Evolutionary conservation across 2,113 vertebrate species (phyloP).

Genomic region (Spizaetus ornatus): DNA sequence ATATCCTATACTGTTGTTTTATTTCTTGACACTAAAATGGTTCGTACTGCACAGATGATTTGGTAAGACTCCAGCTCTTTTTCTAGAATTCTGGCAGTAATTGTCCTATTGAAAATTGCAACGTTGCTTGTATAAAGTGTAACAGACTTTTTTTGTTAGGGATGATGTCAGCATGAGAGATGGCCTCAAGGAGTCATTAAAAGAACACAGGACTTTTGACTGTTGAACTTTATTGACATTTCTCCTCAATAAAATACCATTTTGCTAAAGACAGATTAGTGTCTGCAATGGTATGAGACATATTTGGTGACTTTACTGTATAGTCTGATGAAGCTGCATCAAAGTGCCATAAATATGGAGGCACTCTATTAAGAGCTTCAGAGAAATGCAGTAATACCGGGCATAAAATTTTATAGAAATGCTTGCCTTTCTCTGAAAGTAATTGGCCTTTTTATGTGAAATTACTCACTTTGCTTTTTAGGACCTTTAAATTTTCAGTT

Average conservation of each 20-base stretch:
- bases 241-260: conserved; percentile 55
- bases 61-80: conserved; percentile 23
- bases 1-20: conserved; percentile 12
- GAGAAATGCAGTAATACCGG: background rate
- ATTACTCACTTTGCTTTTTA: background rate
- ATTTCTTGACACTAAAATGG: conserved; percentile 26
- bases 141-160: conserved; percentile 67
- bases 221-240: conserved; percentile 38
- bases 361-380: background rate
- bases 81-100: conserved; percentile 46
- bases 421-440: conserved; percentile 27
- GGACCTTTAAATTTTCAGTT: background rate
- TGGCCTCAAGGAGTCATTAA: conserved; percentile 72
- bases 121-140: conserved; percentile 22
- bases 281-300: conserved; percentile 39
- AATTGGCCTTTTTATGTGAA: conserved; percentile 17
- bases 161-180: conserved; percentile 68
- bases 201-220: conserved; percentile 72
- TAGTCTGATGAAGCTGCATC: background rate
- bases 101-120: conserved; percentile 50
- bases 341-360: background rate
- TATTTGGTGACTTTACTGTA: conserved; percentile 43
- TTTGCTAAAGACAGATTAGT: conserved; percentile 50
- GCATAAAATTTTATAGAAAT: conserved; percentile 42
- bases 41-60: background rate